phyloP scores from a whole-genome alignment of 2,113 vertebrate genomes.

The Hippocampus zosterae region DNA sequence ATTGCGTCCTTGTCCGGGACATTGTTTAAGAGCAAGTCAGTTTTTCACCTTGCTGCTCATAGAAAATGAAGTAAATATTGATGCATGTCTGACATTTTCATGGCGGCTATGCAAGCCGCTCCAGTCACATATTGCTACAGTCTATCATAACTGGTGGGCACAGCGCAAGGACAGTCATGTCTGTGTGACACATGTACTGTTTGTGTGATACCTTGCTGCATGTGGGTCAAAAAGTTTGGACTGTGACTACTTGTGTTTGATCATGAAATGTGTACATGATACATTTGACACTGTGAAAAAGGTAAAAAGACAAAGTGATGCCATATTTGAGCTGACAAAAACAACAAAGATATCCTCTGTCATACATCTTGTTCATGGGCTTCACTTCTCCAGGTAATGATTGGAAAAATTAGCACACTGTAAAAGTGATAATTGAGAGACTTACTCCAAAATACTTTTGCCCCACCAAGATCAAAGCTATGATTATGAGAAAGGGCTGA shows the following conservation, averaged over 20 bases:
- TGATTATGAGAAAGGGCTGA: neutral
- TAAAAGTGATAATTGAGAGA: neutral
- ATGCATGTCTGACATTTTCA: constrained; percentile 51
- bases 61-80: constrained; percentile 53
- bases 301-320: neutral
- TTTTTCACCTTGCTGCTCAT: constrained; percentile 28
- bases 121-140: constrained; percentile 31
- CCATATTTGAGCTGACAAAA: neutral
- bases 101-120: constrained; percentile 41
- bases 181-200: neutral
- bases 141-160: constrained; percentile 36
- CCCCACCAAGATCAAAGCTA: neutral
- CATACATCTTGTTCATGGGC: neutral
- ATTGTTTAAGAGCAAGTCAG: constrained; percentile 19
- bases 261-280: neutral
- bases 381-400: neutral
- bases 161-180: constrained; percentile 12
- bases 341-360: neutral
- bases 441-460: neutral
- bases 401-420: neutral
- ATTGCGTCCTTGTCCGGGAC: constrained; percentile 3
- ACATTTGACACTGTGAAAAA: neutral
- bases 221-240: neutral
- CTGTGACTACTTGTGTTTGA: neutral
- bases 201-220: neutral